Evolutionary conservation across 2,888 invertebrate genomes (phyloP), one percentile per base, ranked within the genome.

Genomic region (Aelia acuminata): DNA sequence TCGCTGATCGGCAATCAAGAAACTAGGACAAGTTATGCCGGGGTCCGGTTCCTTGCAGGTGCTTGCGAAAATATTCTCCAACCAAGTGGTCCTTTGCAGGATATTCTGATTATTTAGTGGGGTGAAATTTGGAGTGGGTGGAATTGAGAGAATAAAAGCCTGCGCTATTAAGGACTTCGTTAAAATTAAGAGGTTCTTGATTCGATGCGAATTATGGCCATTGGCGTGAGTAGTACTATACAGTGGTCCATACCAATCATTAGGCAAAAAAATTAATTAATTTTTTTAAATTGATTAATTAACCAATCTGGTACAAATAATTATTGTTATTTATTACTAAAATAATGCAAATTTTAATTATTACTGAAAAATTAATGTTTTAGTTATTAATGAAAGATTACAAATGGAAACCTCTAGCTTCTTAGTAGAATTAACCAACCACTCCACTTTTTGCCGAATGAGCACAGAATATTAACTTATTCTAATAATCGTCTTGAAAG

Each of bases 1-100:
- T 63, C 63, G 31, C 31, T 63, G 63, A 63, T 63, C 63, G 63
- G 31, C 63, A 63, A 63, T 63, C 63, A 63, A 63, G 63, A 63
- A 63, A 63, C 63, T 63, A 63, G 63, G 63, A 63, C 63, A 57
- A 26, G 26, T 57, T 57, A 57, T 57, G n/a, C n/a, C n/a, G 22
- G 57, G 57, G 57, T 57, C 57, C 57, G 7, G 63, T 63, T 63
- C 31, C 63, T 18, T 63, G 63, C 63, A 63, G 31, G 4, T 63
- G 15, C 11, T 63, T 31, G 31, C 31, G 63, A 63, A 63, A 63
- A 63, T 63, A 63, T 31, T 18, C 63, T 5, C 63, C 63, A 63
- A 57, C 63, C 63, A 63, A 57, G 57, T 57, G 57, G 57, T 57
- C 31, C 57, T 63, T n/a, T 63, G 31, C 18, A 18, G 18, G 18